Conservation (phyloP, 2,888 invertebrate species). For the Oithona nana region DNA sequence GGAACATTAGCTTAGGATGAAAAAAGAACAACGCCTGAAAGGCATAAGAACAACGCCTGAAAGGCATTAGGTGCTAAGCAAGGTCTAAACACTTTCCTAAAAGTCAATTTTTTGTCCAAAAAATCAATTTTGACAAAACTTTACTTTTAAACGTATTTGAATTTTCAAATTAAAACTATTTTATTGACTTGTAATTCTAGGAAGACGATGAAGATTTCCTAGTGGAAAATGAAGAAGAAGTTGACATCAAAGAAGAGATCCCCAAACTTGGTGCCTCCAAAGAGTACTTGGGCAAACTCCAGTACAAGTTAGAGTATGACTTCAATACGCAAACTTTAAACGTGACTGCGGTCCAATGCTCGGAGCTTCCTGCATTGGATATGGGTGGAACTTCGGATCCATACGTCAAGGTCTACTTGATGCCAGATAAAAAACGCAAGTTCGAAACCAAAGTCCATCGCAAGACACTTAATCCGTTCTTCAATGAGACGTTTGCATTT, state of each 20-base stretch:
- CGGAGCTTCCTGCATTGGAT: slow-evolving; percentile 39
- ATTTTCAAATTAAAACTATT: no score
- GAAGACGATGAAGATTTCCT: slow-evolving; percentile 15
- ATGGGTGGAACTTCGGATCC: slow-evolving; percentile 38
- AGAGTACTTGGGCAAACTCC: slow-evolving; percentile 17
- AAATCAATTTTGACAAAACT: no score
- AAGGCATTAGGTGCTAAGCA: no score
- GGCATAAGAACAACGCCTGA: no score
- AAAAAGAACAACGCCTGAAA: no score
- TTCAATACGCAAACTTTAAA: slow-evolving; percentile 25
- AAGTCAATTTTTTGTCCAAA: no score
- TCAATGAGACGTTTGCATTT: slow-evolving; percentile 81
- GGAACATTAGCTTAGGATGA: no score
- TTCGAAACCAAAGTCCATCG: slow-evolving; percentile 84
- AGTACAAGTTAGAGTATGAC: slow-evolving; percentile 23
- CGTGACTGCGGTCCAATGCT: slow-evolving; percentile 38
- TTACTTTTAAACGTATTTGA: no score
- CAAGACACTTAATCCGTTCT: slow-evolving; percentile 88
- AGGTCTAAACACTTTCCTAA: no score
- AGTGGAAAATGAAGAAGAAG: slow-evolving; percentile 16
- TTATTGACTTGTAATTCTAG: no score
- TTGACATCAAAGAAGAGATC: slow-evolving; percentile 15
- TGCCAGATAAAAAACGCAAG: slow-evolving; percentile 78
- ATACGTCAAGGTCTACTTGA: slow-evolving; percentile 58
- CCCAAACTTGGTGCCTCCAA: slow-evolving; percentile 3